Base-by-base conservation (phyloP, 2,888 invertebrate genomes). In the Cybosia mesomella region DNA sequence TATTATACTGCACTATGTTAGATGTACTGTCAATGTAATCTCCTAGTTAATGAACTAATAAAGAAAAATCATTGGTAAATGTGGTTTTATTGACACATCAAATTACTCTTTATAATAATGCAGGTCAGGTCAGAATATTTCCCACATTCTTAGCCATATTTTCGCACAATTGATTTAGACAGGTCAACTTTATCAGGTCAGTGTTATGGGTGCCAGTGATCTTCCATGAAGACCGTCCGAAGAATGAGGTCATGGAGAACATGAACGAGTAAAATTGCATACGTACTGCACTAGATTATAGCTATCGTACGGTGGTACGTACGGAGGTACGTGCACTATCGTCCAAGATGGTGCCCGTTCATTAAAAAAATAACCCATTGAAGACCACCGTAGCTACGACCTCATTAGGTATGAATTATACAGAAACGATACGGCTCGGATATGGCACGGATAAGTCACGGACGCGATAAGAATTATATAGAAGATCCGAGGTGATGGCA, bases 31-130 rank as follows among this genome's bases (percentile, higher is more conserved):
- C 70, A 67, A 67, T 75, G 68, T 77, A 80, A 70, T 71, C 55
- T 70, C 68, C 54, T 79, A 62, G 68, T 68, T 73, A 72, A 58
- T 75, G 34, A 72, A 70, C 53, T 72, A 79, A 79, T 81, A 79
- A 79, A 81, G 65, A 71, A 28, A 55, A 58, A 54, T 72, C 65
- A 74, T 74, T 71, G 70, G 67, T 65, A 70, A 34, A 21, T 62
- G 59, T 74, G 53, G 64, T 81, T 73, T 79, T 72, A 79, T 74
- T 75, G 28, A 43, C 28, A 39, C 39, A 43, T 61, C 54, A 24
- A 65, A 59, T 2, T 18, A 28, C 8, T 8, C 18, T 7, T 7
- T 43, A 49, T 49, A 49, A n/a, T 49, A 49, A 49, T 49, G 49
- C n/a, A 43, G 43, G 18, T 49, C n/a, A 43, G 18, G n/a, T 49